Percentiles rank a stretch among this genome's conserved stretches.
These are phyloP conservation scores for Scelioninae gen. 1 DNA, from an alignment of 2,888 invertebrate genomes.

Conservation along the genomic window DNA sequence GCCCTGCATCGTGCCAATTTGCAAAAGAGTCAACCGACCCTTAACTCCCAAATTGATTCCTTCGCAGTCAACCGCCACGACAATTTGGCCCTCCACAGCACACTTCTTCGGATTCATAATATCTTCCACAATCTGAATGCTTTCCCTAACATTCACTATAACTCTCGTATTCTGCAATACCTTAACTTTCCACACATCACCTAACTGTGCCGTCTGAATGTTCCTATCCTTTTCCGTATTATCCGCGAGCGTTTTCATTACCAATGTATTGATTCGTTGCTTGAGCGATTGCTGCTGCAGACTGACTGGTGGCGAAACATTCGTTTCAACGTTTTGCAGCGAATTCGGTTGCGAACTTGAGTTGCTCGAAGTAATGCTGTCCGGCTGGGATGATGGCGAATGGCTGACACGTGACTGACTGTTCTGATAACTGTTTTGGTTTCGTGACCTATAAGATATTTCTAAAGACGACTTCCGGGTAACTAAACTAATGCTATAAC, in stretches of 20 bases:
- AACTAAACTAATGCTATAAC: background rate
- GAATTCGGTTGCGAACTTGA: constrained; percentile 74
- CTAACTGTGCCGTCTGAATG: constrained; percentile 82
- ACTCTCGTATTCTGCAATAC: constrained; percentile 93
- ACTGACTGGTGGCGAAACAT: constrained; percentile 79
- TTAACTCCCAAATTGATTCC: constrained; percentile 96
- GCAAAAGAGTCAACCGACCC: constrained; percentile 94
- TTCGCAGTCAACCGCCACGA: constrained; percentile 95
- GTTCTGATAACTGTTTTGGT: constrained; percentile 62
- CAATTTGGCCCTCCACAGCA: constrained; percentile 83
- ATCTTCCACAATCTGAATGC: constrained; percentile 90
- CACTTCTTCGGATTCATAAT: constrained; percentile 86
- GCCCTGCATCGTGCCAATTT: constrained; percentile 92
- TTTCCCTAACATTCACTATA: constrained; percentile 91
- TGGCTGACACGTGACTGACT: constrained; percentile 22
- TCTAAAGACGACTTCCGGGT: background rate
- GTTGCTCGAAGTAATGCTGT: constrained; percentile 72
- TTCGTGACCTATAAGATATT: constrained; percentile 8
- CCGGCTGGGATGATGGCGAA: constrained; percentile 63
- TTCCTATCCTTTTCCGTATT: constrained; percentile 89
- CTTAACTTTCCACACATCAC: constrained; percentile 92
- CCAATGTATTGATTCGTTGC: constrained; percentile 94
- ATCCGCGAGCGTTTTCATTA: constrained; percentile 95
- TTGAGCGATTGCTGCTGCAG: constrained; percentile 89
- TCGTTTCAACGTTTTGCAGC: constrained; percentile 75